Conservation (phyloP, 2,113 vertebrate genomes). For the Tamias sibiricus region DNA sequence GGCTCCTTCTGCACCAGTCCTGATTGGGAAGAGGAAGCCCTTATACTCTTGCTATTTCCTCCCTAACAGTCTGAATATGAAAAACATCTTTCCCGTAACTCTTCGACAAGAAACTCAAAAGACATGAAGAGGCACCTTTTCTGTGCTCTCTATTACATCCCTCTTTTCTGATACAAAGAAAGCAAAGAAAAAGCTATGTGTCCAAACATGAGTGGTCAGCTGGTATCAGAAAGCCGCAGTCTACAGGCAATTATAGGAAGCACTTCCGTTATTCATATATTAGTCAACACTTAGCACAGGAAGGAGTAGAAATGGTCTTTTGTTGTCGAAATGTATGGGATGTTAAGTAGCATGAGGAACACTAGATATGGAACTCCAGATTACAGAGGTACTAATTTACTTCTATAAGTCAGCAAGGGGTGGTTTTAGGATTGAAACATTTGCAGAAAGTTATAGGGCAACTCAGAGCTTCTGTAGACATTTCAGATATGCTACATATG, state of each 20-base stretch:
- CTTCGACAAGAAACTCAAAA: constrained; percentile 1
- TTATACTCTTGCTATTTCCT: neutral
- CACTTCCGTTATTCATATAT: neutral
- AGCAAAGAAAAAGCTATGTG: neutral
- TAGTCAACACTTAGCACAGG: neutral
- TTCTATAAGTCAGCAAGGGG: neutral
- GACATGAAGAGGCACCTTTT: neutral
- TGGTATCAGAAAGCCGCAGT: neutral
- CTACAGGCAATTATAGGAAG: neutral
- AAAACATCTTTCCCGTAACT: neutral
- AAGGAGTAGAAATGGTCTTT: constrained; percentile 14
- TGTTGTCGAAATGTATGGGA: neutral
- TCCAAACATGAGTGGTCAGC: neutral
- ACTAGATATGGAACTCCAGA: neutral
- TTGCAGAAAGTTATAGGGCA: neutral
- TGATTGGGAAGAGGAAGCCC: neutral
- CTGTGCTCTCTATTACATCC: neutral
- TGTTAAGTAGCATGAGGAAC: neutral
- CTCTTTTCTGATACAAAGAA: neutral
- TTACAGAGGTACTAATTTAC: neutral
- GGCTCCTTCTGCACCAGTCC: neutral
- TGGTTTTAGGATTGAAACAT: neutral
- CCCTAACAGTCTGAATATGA: neutral
- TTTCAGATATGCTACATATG: neutral
- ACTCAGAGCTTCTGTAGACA: neutral